Percentiles rank a stretch among this genome's conserved stretches.
phyloP scores from a whole-genome alignment of 1,140 invertebrate species.

The Cotesia vestalis region DNA sequence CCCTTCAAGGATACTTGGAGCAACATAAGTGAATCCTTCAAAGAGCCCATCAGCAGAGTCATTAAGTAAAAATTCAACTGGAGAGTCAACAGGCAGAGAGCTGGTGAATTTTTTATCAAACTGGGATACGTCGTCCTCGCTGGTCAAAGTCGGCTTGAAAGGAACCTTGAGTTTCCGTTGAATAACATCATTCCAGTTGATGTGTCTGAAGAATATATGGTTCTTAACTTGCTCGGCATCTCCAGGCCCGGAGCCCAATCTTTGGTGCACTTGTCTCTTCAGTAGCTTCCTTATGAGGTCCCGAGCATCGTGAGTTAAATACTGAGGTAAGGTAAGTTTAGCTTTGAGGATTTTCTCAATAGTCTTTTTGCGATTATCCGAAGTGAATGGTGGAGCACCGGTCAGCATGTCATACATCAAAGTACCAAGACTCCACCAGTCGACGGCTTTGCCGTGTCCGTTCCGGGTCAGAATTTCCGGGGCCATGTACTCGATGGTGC shows the following conservation, averaged over 20 bases:
- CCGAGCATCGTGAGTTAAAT: constrained; percentile 93
- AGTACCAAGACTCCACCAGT: constrained; percentile 99
- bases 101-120: constrained; percentile 98
- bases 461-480: constrained; percentile 95
- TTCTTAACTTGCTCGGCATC: constrained; percentile 89
- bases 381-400: constrained; percentile 95
- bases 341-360: constrained; percentile 98
- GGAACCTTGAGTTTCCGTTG: constrained; percentile 87
- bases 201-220: constrained; percentile 92
- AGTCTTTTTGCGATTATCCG: constrained; percentile 95
- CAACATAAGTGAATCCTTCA: constrained; percentile 98
- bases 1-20: constrained; percentile 94
- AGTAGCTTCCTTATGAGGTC: constrained; percentile 89
- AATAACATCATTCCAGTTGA: constrained; percentile 92
- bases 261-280: constrained; percentile 77
- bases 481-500: constrained; percentile 99
- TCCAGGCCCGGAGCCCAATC: constrained; percentile 80
- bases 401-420: constrained; percentile 99
- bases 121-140: constrained; percentile 96
- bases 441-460: constrained; percentile 97
- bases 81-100: constrained; percentile 98
- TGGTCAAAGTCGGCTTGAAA: constrained; percentile 85
- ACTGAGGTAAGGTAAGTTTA: constrained; percentile 92
- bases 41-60: constrained; percentile 91
- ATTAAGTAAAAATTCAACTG: constrained; percentile 93